Evolutionary conservation across 1,140 invertebrate genomes (phyloP).

Genomic region (Bombus turneri): DNA sequence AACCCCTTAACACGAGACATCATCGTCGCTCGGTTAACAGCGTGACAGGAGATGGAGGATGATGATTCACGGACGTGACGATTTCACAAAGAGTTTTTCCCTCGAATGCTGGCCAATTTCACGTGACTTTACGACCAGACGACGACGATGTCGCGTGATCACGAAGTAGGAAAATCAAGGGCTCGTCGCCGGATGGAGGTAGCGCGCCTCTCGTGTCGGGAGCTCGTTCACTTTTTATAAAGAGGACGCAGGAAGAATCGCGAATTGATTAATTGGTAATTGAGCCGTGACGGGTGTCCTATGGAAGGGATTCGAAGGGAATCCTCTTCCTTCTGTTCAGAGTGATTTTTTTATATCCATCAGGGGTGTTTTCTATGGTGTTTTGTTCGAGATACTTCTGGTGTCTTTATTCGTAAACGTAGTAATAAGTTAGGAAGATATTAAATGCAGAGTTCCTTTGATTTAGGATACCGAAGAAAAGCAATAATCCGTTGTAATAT

Average conservation of each 20-base stretch:
- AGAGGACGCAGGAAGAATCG: constrained; percentile 5
- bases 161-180: constrained; percentile 16
- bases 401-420: background rate
- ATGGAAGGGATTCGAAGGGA: background rate
- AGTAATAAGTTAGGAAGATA: background rate
- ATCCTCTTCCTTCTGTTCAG: background rate
- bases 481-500: no score
- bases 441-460: no score
- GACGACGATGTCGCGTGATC: constrained; percentile 21
- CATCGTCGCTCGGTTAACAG: constrained; percentile 71
- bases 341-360: background rate
- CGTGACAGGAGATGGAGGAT: constrained; percentile 70
- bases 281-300: background rate
- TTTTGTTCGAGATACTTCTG: background rate
- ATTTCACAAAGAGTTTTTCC: constrained; percentile 67
- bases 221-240: constrained; percentile 19
- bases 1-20: constrained; percentile 68
- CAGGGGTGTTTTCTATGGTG: background rate
- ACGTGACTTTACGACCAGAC: constrained; percentile 66
- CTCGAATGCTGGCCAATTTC: constrained; percentile 57
- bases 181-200: constrained; percentile 1
- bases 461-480: no score
- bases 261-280: constrained; percentile 34
- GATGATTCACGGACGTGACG: constrained; percentile 72
- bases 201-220: background rate